Evolutionary conservation across 2,113 vertebrate genomes (phyloP), one percentile per base, ranked within the genome.

Genomic region (Corydoras sp.): DNA sequence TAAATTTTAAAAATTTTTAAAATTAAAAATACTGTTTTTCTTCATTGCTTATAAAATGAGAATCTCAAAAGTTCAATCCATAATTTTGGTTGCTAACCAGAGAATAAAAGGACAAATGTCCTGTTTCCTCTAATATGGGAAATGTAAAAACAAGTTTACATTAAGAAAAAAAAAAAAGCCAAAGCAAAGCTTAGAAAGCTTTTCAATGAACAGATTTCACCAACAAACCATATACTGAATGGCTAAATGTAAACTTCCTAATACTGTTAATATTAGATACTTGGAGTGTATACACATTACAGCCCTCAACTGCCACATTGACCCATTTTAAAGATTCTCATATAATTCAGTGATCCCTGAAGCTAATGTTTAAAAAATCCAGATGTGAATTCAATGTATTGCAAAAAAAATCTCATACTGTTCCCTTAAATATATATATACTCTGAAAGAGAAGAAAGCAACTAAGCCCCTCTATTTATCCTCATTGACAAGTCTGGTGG

Each of bases 401-500:
- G 51, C 80, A 72, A 76, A 32, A 55, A 49, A 77, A 32, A 62
- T 62, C 50, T 15, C 49, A 11, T 3, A 4, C 72, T 30, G 69
- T 80, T 50, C 70, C 68, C 67, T 74, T 14, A 65, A 56, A 65
- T 67, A 24, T 24, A 24, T 24, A 62, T 65, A 53, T 32, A 63
- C 80, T 81, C 81, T 65, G 61, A 77, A 50, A 10, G 66, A 64
- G 80, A 64, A 77, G 70, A 71, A 66, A 65, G 68, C 77, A 76
- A 30, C 58, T 61, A 62, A 73, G 77, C 72, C 72, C 79, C 79
- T 67, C 75, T 81, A 80, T 84, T 84, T 83, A 77, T 82, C 73
- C 85, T 80, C 79, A 82, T 82, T 89, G 86, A 89, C 86, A 88
- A 83, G 85, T 85, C 81, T 88, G 88, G 85, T 87, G 88, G 84